Percentiles rank a stretch among this genome's conserved stretches.
Evolutionary conservation across 2,888 invertebrate species (phyloP).

Genomic region (Rhagonycha fulva): DNA sequence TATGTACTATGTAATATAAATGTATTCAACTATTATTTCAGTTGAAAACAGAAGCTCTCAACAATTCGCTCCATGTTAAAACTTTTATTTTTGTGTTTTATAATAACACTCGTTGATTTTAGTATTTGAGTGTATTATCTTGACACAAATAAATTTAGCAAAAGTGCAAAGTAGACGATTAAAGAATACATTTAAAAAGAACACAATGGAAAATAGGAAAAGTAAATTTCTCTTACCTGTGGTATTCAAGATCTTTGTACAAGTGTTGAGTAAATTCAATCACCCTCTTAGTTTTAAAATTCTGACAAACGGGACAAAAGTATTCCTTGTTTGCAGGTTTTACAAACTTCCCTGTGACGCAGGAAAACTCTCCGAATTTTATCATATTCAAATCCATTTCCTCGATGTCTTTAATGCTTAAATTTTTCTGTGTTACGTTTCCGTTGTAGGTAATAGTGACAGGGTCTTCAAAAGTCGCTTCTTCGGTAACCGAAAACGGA

Average conservation of each 20-base stretch:
- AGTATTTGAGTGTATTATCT: too few species aligned
- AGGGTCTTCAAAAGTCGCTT: not conserved
- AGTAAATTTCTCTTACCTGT: constrained; percentile 56
- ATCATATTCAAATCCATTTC: constrained; percentile 34
- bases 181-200: too few species aligned
- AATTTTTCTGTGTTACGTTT: not conserved
- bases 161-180: too few species aligned
- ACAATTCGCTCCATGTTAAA: too few species aligned
- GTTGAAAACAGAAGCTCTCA: too few species aligned
- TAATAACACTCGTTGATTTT: too few species aligned
- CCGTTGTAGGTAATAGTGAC: not conserved
- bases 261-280: constrained; percentile 69
- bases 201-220: too few species aligned
- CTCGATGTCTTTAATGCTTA: constrained; percentile 28
- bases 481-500: not conserved
- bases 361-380: not conserved
- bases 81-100: too few species aligned
- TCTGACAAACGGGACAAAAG: constrained; percentile 65
- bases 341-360: constrained; percentile 50
- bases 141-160: too few species aligned
- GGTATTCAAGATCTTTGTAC: constrained; percentile 68
- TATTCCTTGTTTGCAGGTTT: constrained; percentile 61
- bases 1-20: too few species aligned
- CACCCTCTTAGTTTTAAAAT: constrained; percentile 61
- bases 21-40: too few species aligned